phyloP scores from a whole-genome alignment of 1,140 invertebrate species.

The Plectus sambesii region DNA sequence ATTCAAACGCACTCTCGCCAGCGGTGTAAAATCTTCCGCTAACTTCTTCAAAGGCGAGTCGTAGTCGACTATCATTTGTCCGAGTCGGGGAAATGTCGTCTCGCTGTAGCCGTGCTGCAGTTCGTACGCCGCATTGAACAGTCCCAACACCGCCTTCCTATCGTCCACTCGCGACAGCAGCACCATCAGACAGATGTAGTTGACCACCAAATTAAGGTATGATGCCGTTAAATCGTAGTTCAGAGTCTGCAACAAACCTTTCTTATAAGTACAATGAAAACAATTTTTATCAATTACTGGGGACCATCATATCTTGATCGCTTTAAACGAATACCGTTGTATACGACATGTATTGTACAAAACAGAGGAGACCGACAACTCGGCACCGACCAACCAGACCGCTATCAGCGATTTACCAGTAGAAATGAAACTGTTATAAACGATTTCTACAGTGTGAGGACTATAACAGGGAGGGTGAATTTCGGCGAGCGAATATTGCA shows the following conservation, averaged over 20 bases:
- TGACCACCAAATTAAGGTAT: conserved; percentile 85
- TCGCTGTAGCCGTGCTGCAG: conserved; percentile 75
- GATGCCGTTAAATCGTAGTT: conserved; percentile 92
- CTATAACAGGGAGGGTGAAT: too few species aligned
- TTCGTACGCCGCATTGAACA: conserved; percentile 96
- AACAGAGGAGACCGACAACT: too few species aligned
- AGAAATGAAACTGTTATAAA: too few species aligned
- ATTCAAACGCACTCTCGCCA: conserved; percentile 58
- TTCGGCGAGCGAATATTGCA: too few species aligned
- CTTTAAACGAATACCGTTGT: too few species aligned
- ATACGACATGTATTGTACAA: too few species aligned
- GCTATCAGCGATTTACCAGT: too few species aligned
- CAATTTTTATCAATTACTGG: conserved; percentile 10
- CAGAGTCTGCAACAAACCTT: conserved; percentile 55
- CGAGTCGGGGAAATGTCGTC: conserved; percentile 78
- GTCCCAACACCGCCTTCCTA: conserved; percentile 82
- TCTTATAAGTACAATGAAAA: neutral
- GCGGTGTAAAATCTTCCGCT: conserved; percentile 88
- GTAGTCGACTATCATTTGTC: conserved; percentile 95
- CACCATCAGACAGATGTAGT: conserved; percentile 85
- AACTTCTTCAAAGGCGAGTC: conserved; percentile 88
- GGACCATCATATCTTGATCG: too few species aligned
- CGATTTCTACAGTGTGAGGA: too few species aligned
- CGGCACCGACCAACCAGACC: too few species aligned
- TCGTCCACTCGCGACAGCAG: conserved; percentile 90